These are phyloP conservation scores for Holothuria leucospilota DNA, from an alignment of 53 echinoderm and acorn worm genomes.

Conservation along the genomic window DNA sequence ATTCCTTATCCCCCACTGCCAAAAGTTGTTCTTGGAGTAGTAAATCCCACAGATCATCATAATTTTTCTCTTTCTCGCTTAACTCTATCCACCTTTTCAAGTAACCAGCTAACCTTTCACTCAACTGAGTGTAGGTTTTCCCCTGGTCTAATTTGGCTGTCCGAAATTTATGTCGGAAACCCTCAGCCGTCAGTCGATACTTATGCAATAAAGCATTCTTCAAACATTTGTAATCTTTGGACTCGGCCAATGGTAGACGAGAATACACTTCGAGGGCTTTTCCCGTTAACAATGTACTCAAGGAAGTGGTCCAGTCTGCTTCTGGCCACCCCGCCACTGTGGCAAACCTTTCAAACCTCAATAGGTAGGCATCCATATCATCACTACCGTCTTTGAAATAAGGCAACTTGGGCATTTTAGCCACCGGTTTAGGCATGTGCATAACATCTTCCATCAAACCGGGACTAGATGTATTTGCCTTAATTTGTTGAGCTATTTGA, in stretches of 20 bases:
- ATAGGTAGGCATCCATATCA: conserved; percentile 34
- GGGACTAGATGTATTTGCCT: too few species aligned
- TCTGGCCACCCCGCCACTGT: neutral
- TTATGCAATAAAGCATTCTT: conserved; percentile 2
- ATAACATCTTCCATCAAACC: neutral
- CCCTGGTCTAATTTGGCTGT: neutral
- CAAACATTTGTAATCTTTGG: neutral
- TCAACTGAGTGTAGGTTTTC: conserved; percentile 7
- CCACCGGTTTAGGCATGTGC: neutral
- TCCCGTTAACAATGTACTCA: conserved; percentile 27
- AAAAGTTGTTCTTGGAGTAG: conserved; percentile 30
- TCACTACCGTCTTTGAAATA: neutral
- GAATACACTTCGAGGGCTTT: too few species aligned
- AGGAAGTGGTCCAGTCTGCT: neutral
- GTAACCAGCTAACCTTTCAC: conserved; percentile 9
- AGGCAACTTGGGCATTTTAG: too few species aligned
- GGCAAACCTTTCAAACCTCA: conserved; percentile 26
- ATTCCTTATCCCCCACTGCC: neutral
- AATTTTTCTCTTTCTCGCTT: conserved; percentile 13
- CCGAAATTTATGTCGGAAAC: conserved; percentile 30
- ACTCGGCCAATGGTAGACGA: conserved; percentile 4
- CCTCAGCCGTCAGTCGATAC: conserved; percentile 21
- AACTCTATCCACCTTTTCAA: conserved; percentile 38
- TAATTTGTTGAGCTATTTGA: neutral
- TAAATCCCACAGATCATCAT: conserved; percentile 35